Evolutionary conservation across 2,888 invertebrate genomes (phyloP).

Genomic region (Mimumesa dahlbomi): DNA sequence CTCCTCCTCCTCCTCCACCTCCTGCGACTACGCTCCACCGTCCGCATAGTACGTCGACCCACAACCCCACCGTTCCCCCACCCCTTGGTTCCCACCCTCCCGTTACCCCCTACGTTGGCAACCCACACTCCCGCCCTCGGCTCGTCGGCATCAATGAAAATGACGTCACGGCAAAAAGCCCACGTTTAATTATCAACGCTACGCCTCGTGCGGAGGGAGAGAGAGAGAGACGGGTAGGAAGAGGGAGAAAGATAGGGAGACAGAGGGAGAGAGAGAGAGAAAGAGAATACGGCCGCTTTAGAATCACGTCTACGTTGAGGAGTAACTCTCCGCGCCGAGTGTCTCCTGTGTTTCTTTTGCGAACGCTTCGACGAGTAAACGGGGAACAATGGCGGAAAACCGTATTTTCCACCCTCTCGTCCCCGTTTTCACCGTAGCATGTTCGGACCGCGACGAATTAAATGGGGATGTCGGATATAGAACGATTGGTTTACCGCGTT

Average conservation of each 20-base stretch:
- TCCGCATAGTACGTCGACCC: constrained; percentile 69
- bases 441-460: constrained; percentile 2
- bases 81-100: neutral
- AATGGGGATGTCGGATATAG: neutral
- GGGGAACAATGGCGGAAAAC: constrained; percentile 21
- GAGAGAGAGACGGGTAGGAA: neutral
- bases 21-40: constrained; percentile 40
- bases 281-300: neutral
- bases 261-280: neutral
- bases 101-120: constrained; percentile 64
- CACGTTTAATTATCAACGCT: constrained; percentile 76
- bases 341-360: neutral
- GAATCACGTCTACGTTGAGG: constrained; percentile 2
- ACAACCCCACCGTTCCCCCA: constrained; percentile 54
- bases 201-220: constrained; percentile 50
- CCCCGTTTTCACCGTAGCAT: neutral
- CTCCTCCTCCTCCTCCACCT: constrained; percentile 8
- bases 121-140: constrained; percentile 63
- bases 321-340: neutral
- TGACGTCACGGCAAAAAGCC: constrained; percentile 82
- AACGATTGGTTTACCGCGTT: constrained; percentile 6
- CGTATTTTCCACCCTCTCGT: neutral
- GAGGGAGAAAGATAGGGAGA: neutral
- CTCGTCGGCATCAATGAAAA: constrained; percentile 82
- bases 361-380: constrained; percentile 25